A percentile compares a stretch with the other conserved stretches of the same genome.
Conservation (phyloP, 2,888 invertebrate species). For the Belgica antarctica region DNA sequence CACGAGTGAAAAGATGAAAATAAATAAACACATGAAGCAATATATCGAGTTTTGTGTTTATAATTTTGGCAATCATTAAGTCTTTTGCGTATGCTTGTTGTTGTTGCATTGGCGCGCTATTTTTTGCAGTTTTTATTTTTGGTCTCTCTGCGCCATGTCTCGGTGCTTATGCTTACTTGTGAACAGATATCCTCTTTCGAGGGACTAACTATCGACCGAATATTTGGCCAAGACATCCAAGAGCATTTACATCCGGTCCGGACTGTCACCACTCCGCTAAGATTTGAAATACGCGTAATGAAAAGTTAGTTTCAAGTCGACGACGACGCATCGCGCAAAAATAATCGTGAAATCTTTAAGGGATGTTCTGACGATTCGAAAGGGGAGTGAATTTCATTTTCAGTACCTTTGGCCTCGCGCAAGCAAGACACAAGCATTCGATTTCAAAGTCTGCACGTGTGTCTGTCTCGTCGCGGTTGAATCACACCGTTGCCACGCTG, state of each 20-base stretch:
- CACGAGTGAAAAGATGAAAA: too few relatives aligned
- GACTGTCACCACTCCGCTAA: neutral
- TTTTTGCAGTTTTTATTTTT: constrained; percentile 43
- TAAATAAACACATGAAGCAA: neutral
- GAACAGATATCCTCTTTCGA: constrained; percentile 34
- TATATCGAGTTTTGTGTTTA: constrained; percentile 18
- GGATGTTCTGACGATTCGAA: neutral
- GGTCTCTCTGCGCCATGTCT: constrained; percentile 9
- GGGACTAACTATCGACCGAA: constrained; percentile 40
- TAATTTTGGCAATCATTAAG: constrained; percentile 23
- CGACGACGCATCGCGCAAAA: neutral
- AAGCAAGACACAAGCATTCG: neutral
- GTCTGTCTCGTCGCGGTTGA: neutral
- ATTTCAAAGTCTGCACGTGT: neutral
- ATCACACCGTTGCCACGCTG: neutral
- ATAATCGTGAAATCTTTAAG: neutral
- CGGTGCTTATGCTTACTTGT: constrained; percentile 33
- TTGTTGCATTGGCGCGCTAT: constrained; percentile 41
- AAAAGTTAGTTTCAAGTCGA: neutral
- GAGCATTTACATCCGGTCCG: constrained; percentile 34
- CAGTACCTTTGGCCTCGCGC: neutral
- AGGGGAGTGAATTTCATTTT: neutral
- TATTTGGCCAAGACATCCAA: constrained; percentile 43
- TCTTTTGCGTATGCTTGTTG: constrained; percentile 19
- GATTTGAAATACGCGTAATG: neutral